These are phyloP conservation scores for Microctonus aethiopoides DNA, from an alignment of 2,888 invertebrate genomes.

Conservation along the genomic window DNA sequence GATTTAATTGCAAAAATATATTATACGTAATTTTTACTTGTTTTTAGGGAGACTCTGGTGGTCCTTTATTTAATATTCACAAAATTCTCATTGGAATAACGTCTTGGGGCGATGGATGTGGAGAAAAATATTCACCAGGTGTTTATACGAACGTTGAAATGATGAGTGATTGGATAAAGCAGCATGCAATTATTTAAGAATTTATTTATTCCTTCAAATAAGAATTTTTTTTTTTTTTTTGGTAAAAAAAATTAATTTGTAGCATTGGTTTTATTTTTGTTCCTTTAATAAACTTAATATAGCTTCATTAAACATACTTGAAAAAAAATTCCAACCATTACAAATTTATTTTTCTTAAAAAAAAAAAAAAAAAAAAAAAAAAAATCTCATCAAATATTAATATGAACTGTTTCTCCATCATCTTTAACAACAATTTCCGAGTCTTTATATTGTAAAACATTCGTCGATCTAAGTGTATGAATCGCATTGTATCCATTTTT, in stretches of 20 bases:
- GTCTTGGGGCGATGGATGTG: conserved; percentile 58
- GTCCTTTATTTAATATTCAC: conserved; percentile 50
- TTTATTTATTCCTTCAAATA: too few species aligned
- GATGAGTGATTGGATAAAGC: conserved; percentile 52
- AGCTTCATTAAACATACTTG: too few species aligned
- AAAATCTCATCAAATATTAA: conserved; percentile 13
- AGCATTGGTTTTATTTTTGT: too few species aligned
- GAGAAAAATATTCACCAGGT: conserved; percentile 48
- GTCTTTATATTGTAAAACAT: conserved; percentile 52
- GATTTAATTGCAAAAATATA: background rate
- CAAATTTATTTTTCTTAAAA: too few species aligned
- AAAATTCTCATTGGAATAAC: conserved; percentile 54
- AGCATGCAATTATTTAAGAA: background rate
- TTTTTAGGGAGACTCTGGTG: conserved; percentile 60
- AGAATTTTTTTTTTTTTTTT: too few species aligned
- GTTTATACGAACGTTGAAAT: conserved; percentile 51
- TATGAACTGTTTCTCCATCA: conserved; percentile 45
- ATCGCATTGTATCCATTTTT: conserved; percentile 49
- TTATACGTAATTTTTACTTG: background rate
- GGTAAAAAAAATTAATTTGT: too few species aligned
- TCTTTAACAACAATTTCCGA: conserved; percentile 48
- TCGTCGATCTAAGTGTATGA: conserved; percentile 32
- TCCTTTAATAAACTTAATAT: too few species aligned
- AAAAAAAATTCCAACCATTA: too few species aligned
- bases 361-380: background rate